Conservation (phyloP, 2,888 invertebrate species). For the Eristalis tenax region DNA sequence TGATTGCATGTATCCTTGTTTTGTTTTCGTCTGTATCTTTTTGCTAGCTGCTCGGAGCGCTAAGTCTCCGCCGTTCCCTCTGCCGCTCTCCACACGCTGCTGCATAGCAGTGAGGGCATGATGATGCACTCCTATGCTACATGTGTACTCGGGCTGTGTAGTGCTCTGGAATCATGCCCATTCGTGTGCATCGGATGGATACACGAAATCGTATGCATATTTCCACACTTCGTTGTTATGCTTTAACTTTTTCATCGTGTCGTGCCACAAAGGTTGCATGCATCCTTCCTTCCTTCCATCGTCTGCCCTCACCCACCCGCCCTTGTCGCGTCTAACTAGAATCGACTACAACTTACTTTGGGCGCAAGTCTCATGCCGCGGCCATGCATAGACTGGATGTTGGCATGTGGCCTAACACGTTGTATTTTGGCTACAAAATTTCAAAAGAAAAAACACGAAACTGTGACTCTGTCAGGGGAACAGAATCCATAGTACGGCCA, state of each 20-base stretch:
- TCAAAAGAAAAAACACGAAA: neutral
- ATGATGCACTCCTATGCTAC: neutral
- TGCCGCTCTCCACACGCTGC: neutral
- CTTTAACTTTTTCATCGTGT: constrained; percentile 59
- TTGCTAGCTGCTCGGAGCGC: constrained; percentile 14
- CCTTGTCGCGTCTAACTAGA: too few species aligned
- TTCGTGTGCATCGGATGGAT: constrained; percentile 66
- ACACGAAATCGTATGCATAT: constrained; percentile 69
- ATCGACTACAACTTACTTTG: constrained; percentile 66
- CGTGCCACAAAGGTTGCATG: constrained; percentile 24
- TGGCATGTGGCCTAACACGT: constrained; percentile 71
- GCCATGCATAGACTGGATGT: constrained; percentile 56
- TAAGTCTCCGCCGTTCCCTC: constrained; percentile 8
- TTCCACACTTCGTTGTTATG: constrained; percentile 69
- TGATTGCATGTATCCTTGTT: constrained; percentile 71
- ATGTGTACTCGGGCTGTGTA: neutral
- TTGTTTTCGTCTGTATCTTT: constrained; percentile 42
- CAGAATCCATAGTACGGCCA: constrained; percentile 21
- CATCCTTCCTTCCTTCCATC: constrained; percentile 1
- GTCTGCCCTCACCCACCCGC: neutral
- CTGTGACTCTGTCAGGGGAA: constrained; percentile 20
- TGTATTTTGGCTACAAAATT: constrained; percentile 54
- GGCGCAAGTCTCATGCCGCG: constrained; percentile 9
- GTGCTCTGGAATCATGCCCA: constrained; percentile 60
- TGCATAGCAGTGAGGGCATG: neutral